Conservation (phyloP, 1,140 invertebrate genomes). For the Pseudomyrmex sp. region DNA sequence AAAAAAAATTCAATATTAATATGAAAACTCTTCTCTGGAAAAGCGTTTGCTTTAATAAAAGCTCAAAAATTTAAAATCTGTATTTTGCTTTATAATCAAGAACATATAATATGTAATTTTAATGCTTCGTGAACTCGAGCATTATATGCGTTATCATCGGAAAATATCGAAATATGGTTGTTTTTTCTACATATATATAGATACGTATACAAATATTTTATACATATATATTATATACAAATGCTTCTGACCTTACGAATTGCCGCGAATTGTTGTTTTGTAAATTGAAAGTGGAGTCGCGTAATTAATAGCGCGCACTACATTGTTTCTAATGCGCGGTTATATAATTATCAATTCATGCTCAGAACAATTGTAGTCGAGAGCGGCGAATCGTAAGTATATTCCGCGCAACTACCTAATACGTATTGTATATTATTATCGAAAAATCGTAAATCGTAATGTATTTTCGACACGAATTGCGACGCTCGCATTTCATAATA, state of each 20-base stretch:
- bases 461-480: conserved; percentile 53
- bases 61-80: background rate
- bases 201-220: no score
- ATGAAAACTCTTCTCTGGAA: background rate
- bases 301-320: conserved; percentile 55
- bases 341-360: conserved; percentile 57
- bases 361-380: conserved; percentile 50
- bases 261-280: conserved; percentile 13
- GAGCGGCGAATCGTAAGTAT: conserved; percentile 57
- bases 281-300: conserved; percentile 53
- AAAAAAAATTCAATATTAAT: background rate
- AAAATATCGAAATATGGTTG: background rate
- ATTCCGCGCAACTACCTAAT: conserved; percentile 38
- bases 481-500: conserved; percentile 54
- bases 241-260: conserved; percentile 16
- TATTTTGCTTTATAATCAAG: conserved; percentile 6
- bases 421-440: conserved; percentile 40
- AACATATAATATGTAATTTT: background rate
- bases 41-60: background rate
- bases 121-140: background rate
- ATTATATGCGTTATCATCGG: background rate
- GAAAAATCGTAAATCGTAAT: conserved; percentile 33
- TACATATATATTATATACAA: background rate
- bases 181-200: background rate
- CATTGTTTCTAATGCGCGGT: conserved; percentile 54